Evolutionary conservation across 1,140 invertebrate genomes (phyloP), one percentile per base, ranked within the genome.

Genomic region (Bombus pyrosoma): DNA sequence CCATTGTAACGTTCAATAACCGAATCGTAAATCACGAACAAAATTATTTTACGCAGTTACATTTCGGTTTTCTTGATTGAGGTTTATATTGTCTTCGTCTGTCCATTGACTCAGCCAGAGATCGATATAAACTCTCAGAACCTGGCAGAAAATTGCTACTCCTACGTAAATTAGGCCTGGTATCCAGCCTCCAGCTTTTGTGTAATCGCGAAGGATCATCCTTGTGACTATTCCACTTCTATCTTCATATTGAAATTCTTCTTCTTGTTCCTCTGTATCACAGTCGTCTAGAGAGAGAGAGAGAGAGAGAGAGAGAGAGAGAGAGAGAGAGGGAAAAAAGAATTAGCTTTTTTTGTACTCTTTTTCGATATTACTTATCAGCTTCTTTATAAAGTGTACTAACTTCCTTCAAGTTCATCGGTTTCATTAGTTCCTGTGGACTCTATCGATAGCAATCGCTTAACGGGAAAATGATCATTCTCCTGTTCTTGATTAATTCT

Each of bases 21-120:
- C 22, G 8, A 47, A 73, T 43, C 41, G 8, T 34, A 32, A 47
- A 34, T 53, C 47, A 8, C 5, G 47, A 22, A 22, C 1, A 53
- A 53, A 53, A 53, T 53, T 22, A 74, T 10, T 34, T 6, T 34
- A 32, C 59, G 15, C 74, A 62, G 18, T 76, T 77, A 89, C 87
- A 64, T 87, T 32, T 2, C 66, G 41, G 12, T 39, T 39, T 83
- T 77, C 62, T 5, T 78, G 66, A 8, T n/a, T 1, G 0, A 62
- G 22, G 5, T 41, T 75, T 10, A 69, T 15, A 28, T 43, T 37
- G 28, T 73, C 81, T 34, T 87, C 53, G 69, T 95, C 94, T 32
- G 96, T 96, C 96, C 96, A 97, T n/a, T 94, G 91, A 86, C 96
- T 96, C 53, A 97, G 92, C 96, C 96, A 97, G 87, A 96, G 95